A percentile compares a stretch with the other conserved stretches of the same genome.
phyloP scores from a whole-genome alignment of 2,888 invertebrate species.

The Globia sparganii region DNA sequence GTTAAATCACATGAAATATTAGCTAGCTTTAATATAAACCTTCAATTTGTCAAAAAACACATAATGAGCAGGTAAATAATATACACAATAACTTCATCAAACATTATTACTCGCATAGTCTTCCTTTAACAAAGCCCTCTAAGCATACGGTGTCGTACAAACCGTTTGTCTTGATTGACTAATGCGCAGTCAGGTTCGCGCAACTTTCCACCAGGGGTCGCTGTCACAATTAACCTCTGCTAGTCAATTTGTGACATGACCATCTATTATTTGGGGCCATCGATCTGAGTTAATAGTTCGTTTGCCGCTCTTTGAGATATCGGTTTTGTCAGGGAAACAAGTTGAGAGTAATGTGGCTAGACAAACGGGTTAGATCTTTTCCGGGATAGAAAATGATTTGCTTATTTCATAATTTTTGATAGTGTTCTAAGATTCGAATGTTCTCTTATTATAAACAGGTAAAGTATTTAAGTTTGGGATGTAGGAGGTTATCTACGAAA shows the following conservation, averaged over 20 bases:
- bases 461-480: too few species aligned
- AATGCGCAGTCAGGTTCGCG: conserved; percentile 65
- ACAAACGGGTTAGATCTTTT: conserved; percentile 8
- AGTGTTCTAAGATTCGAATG: not conserved
- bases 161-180: conserved; percentile 69
- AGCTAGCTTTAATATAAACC: not conserved
- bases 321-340: conserved; percentile 22
- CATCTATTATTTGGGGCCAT: conserved; percentile 66
- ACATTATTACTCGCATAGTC: conserved; percentile 10
- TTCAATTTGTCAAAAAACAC: not conserved
- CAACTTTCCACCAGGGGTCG: conserved; percentile 72
- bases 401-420: not conserved
- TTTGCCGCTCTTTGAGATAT: conserved; percentile 28
- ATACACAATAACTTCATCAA: not conserved
- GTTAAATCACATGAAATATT: too few species aligned
- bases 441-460: not conserved
- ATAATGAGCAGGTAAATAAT: conserved; percentile 7
- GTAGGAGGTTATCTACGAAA: too few species aligned
- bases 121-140: conserved; percentile 32
- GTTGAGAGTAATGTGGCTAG: conserved; percentile 1
- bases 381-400: not conserved
- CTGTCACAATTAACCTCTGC: conserved; percentile 67
- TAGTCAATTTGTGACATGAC: conserved; percentile 72
- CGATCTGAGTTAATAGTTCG: conserved; percentile 58
- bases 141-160: conserved; percentile 33